Conservation (phyloP, 2,113 vertebrate genomes). For the Tylochromis polylepis region DNA sequence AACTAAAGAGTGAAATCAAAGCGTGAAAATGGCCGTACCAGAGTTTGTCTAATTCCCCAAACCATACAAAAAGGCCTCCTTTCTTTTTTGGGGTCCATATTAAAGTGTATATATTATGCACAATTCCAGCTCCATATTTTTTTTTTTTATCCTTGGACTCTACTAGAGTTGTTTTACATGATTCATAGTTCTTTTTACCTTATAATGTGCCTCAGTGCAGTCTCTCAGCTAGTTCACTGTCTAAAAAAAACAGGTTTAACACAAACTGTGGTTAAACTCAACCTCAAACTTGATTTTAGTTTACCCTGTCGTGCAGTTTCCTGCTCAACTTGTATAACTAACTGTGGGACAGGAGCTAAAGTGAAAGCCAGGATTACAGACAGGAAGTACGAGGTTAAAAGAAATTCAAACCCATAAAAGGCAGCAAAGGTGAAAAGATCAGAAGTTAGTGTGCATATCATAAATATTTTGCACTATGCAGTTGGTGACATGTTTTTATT, state of each 20-base stretch:
- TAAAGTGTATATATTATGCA: neutral
- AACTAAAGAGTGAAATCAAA: neutral
- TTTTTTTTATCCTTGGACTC: neutral
- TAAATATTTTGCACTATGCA: neutral
- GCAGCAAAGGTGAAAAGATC: rapidly evolving
- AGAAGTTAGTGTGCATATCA: too few species aligned
- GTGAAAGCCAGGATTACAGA: neutral
- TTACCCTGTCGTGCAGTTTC: neutral
- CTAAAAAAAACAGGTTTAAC: neutral
- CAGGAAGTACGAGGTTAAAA: neutral
- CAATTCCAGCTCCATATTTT: neutral
- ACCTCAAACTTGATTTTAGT: neutral
- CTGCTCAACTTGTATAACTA: neutral
- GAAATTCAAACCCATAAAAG: rapidly evolving
- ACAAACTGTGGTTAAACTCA: neutral
- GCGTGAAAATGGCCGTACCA: neutral
- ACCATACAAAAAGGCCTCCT: neutral
- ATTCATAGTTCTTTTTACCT: neutral
- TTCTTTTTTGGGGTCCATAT: neutral
- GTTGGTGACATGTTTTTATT: neutral
- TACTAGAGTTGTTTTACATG: rapidly evolving
- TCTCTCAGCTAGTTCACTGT: neutral
- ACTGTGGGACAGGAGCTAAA: neutral
- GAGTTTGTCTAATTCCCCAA: neutral
- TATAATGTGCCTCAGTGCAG: neutral